Percentiles rank a stretch among this genome's conserved stretches.
These are phyloP conservation scores for Oncorhynchus masou DNA, from an alignment of 2,113 vertebrate species.

Conservation along the genomic window DNA sequence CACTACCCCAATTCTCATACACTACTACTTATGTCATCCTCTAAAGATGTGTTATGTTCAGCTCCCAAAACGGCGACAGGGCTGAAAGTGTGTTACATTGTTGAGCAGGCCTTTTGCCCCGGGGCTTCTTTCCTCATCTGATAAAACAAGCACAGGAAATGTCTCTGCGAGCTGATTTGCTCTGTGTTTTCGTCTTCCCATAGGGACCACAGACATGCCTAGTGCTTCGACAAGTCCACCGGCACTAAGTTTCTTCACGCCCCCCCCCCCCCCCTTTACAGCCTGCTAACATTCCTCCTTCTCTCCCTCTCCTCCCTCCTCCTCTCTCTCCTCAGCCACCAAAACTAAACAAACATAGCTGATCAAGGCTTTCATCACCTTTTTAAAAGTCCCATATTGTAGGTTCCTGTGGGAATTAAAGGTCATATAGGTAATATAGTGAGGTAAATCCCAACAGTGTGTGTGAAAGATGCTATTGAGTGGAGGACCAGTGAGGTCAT, in stretches of 20 bases:
- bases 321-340: slow-evolving; percentile 15
- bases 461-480: slow-evolving; percentile 57
- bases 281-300: slow-evolving; percentile 29
- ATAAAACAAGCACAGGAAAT: slow-evolving; percentile 77
- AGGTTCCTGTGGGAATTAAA: slow-evolving; percentile 35
- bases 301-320: slow-evolving; percentile 26
- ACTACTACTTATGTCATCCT: slow-evolving; percentile 63
- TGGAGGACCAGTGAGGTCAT: slow-evolving; percentile 60
- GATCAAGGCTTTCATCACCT: slow-evolving; percentile 52
- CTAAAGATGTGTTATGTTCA: slow-evolving; percentile 59
- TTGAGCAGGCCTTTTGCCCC: slow-evolving; percentile 27
- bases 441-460: slow-evolving; percentile 50
- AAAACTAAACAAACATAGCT: slow-evolving; percentile 55
- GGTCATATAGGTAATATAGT: slow-evolving; percentile 32
- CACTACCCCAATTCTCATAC: slow-evolving; percentile 30
- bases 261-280: not conserved
- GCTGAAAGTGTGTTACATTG: not conserved
- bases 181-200: slow-evolving; percentile 59
- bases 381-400: slow-evolving; percentile 50
- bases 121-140: slow-evolving; percentile 69
- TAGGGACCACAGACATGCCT: slow-evolving; percentile 58
- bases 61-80: slow-evolving; percentile 28
- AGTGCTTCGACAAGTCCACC: not conserved
- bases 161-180: slow-evolving; percentile 69
- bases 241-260: not conserved